Evolutionary conservation across 1,140 invertebrate genomes (phyloP).

Genomic region (Druon quercuslanigerum): DNA sequence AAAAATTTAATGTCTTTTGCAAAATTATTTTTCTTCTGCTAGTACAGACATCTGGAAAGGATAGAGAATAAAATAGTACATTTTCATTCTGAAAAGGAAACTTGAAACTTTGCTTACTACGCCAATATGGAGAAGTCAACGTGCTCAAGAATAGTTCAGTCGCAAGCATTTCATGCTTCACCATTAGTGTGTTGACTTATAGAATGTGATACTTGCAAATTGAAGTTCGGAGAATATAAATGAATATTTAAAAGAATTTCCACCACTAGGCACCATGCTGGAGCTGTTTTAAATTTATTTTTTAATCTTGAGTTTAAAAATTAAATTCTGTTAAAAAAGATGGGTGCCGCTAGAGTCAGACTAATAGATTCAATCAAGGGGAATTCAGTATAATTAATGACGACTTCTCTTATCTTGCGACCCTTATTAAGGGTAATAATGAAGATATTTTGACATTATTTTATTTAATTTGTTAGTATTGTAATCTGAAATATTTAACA

Average conservation of each 20-base stretch:
- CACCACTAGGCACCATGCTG: neutral
- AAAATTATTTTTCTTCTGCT: neutral
- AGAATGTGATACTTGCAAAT: constrained; percentile 21
- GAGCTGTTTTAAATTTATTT: neutral
- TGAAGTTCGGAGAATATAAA: constrained; percentile 16
- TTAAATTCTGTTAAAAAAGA: too few species aligned
- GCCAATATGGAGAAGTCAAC: constrained; percentile 25
- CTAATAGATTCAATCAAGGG: too few species aligned
- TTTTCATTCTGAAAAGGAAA: neutral
- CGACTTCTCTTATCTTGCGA: too few species aligned
- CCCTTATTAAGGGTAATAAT: too few species aligned
- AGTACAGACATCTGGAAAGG: neutral
- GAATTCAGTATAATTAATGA: too few species aligned
- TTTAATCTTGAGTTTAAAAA: too few species aligned
- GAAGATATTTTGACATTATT: too few species aligned
- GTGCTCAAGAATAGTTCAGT: constrained; percentile 19
- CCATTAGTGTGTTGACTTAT: constrained; percentile 23
- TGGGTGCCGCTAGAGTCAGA: too few species aligned
- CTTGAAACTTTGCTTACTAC: neutral
- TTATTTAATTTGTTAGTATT: too few species aligned
- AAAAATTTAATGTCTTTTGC: neutral
- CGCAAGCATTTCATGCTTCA: constrained; percentile 11
- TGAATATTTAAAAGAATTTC: neutral
- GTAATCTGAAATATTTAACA: too few species aligned
- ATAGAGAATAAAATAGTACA: neutral